A percentile compares a stretch with the other conserved stretches of the same genome.
These are phyloP conservation scores for Bryconaethiops microstoma DNA, from an alignment of 2,797 vertebrate genomes.

Conservation along the genomic window DNA sequence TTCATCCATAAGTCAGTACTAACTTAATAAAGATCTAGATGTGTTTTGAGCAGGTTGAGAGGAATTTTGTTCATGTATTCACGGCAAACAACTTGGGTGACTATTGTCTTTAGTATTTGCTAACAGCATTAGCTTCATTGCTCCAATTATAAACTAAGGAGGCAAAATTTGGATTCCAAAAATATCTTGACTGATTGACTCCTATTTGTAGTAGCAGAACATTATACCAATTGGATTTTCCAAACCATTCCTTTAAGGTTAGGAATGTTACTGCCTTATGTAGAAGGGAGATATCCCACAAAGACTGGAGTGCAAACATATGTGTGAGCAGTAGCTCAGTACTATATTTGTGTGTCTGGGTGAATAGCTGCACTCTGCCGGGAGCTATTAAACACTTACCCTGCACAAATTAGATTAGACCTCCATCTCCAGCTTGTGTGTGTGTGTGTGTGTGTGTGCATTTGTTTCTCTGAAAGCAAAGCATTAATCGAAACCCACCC, in stretches of 20 bases:
- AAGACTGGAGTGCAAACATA: neutral
- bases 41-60: too few species aligned
- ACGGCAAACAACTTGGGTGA: too few species aligned
- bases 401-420: conserved; percentile 35
- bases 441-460: neutral
- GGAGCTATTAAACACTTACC: conserved; percentile 29
- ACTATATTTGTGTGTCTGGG: neutral
- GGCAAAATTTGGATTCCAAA: too few species aligned
- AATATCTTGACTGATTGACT: too few species aligned
- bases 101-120: too few species aligned
- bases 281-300: neutral
- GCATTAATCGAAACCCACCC: neutral
- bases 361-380: neutral
- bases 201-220: too few species aligned
- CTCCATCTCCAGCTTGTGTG: conserved; percentile 11
- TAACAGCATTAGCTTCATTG: too few species aligned
- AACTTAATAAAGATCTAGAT: too few species aligned
- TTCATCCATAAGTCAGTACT: too few species aligned
- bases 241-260: neutral
- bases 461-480: neutral
- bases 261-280: neutral
- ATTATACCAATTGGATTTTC: too few species aligned
- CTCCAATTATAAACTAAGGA: too few species aligned
- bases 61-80: too few species aligned
- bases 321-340: neutral